A percentile compares a stretch with the other conserved stretches of the same genome.
Evolutionary conservation across 2,113 vertebrate genomes (phyloP).

Genomic region (Pardalotus punctatus): DNA sequence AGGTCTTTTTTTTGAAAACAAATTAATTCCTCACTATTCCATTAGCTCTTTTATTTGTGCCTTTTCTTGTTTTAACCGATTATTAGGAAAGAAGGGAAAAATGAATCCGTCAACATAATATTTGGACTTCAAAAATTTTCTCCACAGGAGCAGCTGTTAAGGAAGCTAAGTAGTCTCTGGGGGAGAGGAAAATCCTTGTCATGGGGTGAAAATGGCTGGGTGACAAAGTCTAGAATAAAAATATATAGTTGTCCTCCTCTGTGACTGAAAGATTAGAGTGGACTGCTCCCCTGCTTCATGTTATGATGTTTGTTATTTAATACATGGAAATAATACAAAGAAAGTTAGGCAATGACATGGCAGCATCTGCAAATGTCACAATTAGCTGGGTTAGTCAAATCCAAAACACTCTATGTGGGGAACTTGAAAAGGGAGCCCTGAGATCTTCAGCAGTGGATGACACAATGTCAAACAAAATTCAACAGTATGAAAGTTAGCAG

Average conservation of each 20-base stretch:
- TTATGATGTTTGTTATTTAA: background rate
- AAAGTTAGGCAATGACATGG: background rate
- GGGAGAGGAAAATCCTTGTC: background rate
- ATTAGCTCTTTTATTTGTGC: background rate
- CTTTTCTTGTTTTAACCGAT: background rate
- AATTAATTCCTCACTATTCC: background rate
- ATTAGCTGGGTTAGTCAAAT: background rate
- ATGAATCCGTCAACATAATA: background rate
- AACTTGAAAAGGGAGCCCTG: background rate
- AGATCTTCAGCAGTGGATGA: background rate
- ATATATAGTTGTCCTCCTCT: background rate
- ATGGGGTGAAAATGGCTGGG: background rate
- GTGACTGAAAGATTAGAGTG: background rate
- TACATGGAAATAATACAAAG: background rate
- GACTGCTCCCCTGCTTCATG: background rate
- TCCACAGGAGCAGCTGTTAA: background rate
- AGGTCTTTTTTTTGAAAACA: background rate
- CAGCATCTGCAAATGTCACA: background rate
- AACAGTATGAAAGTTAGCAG: background rate
- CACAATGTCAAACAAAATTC: background rate
- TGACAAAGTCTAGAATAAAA: background rate
- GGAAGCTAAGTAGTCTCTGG: background rate
- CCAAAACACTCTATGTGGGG: background rate
- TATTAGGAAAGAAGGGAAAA: background rate
- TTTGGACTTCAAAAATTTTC: background rate